Base-by-base conservation (phyloP, 2,888 invertebrate species). In the Abscondita cerata region DNA sequence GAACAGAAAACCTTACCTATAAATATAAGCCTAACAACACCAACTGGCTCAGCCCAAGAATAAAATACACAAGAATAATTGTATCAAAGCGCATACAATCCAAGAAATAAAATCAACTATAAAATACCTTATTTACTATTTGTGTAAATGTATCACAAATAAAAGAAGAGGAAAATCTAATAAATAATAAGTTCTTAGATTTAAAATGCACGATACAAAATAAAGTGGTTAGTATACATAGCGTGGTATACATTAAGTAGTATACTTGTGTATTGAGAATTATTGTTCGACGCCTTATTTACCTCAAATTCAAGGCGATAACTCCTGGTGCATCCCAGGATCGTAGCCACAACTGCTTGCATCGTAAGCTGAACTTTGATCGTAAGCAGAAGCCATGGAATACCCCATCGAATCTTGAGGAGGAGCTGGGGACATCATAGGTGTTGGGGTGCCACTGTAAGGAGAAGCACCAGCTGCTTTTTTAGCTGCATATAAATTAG, bases 401-500 rank as follows among this genome's bases (percentile, higher is more conserved):
- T 95, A 95, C 66, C 94, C 94, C 89, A 95, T 93, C 75, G 93
- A 92, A 83, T 95, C 95, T 84, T 94, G 94, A 62, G 92, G 89
- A 64, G 93, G 93, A 75, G 94, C 95, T 71, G 95, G 95, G 62
- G 94, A 95, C 94, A 96, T 95, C 92, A 95, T 93, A 59, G 95
- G 95, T 72, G 95, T 95, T 64, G 95, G 92, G 62, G 94, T 93
- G 74, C 95, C 95, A 74, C 92, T 92, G 70, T 93, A 93, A 5
- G 80, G 80, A 15, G 78, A 83, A 75, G 85, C 86, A 84, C 94
- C 94, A 71, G 94, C 95, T 71, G 96, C 96, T 82, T 97, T 98
- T 84, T 98, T 98, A 69, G 98, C 98, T 64, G 98, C 98, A 83
- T 98, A 98, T 77, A 98, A 85, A 83, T 98, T 98, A 61, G 98